Evolutionary conservation across 2,797 vertebrate species (phyloP).

Genomic region (Capromys pilorides): DNA sequence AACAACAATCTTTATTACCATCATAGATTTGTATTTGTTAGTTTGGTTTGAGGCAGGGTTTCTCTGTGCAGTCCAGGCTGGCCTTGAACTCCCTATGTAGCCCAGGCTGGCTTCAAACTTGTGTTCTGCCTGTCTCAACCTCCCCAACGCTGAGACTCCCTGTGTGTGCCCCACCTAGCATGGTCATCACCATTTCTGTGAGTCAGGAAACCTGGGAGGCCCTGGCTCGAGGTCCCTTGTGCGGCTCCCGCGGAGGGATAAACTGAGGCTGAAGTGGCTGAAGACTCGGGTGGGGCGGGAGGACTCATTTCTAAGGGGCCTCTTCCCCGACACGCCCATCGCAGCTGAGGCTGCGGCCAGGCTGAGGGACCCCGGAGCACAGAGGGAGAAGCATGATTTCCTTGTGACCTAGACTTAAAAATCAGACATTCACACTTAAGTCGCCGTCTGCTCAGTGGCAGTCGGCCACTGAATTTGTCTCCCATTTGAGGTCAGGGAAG

Average conservation of each 20-base stretch:
- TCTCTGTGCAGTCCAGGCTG: neutral
- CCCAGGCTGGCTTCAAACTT: neutral
- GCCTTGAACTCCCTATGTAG: neutral
- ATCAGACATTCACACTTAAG: neutral
- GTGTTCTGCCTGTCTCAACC: neutral
- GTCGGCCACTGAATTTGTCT: neutral
- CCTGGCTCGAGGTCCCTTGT: neutral
- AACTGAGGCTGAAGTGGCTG: neutral
- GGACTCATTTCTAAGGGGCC: neutral
- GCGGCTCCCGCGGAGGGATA: neutral
- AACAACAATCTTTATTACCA: neutral
- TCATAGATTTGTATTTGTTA: neutral
- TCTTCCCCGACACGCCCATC: neutral
- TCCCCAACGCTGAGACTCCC: neutral
- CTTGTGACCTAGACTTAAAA: neutral
- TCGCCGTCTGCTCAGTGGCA: neutral
- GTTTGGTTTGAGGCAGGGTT: neutral
- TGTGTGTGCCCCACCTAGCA: neutral
- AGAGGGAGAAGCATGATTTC: neutral
- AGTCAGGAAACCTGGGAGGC: neutral
- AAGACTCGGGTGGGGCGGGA: neutral
- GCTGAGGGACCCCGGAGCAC: neutral
- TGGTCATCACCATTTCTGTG: neutral
- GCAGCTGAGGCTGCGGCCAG: neutral
- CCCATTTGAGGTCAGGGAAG: slow-evolving; percentile 1